Evolutionary conservation across 2,113 vertebrate genomes (phyloP).

Genomic region (Lagopus leucura): DNA sequence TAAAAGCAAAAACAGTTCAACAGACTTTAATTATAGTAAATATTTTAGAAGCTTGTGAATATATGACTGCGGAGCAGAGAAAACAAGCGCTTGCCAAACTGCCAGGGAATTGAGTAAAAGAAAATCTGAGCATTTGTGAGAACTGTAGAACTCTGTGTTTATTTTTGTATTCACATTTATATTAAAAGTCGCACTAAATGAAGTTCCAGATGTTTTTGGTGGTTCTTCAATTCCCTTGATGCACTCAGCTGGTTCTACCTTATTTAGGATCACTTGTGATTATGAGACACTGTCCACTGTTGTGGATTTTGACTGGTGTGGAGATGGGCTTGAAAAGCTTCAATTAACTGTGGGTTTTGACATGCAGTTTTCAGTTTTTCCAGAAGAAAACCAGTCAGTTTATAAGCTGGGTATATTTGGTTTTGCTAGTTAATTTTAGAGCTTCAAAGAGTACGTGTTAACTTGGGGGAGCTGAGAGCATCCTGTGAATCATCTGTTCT

Average conservation of each 20-base stretch:
- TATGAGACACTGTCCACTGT: not conserved
- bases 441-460: not conserved
- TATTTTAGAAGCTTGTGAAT: constrained; percentile 91
- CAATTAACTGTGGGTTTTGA: not conserved
- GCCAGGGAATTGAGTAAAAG: constrained; percentile 75
- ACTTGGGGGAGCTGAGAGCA: not conserved
- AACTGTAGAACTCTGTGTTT: not conserved
- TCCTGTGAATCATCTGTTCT: not conserved
- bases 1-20: constrained; percentile 86
- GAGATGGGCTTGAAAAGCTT: not conserved
- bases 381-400: not conserved
- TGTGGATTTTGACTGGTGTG: not conserved
- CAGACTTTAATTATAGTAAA: constrained; percentile 92
- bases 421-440: not conserved
- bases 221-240: not conserved
- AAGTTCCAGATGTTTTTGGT: not conserved
- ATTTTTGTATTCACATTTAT: constrained; percentile 41
- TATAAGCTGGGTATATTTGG: not conserved
- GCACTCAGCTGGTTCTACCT: not conserved
- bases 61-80: constrained; percentile 89
- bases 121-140: not conserved
- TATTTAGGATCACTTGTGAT: not conserved
- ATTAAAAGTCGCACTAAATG: constrained; percentile 7
- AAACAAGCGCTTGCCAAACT: constrained; percentile 83
- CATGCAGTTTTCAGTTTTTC: not conserved